Percentiles rank a stretch among this genome's conserved stretches.
phyloP scores from a whole-genome alignment of 1,140 invertebrate species.

The Platyscapa corneri region DNA sequence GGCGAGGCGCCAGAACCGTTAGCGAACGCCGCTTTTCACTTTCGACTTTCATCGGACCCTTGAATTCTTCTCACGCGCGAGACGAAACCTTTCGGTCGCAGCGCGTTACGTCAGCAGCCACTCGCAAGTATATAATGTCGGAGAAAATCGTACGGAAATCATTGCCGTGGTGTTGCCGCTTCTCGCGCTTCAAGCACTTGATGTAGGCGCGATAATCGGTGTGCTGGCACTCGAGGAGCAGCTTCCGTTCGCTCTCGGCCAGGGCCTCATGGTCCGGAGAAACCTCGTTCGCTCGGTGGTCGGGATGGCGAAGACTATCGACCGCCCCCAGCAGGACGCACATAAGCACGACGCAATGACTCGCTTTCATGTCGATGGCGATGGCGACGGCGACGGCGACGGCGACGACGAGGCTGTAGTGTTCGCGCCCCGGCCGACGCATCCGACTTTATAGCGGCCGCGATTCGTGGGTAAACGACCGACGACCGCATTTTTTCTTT shows the following conservation, averaged over 20 bases:
- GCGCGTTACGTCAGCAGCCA: not conserved
- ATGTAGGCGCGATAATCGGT: constrained; percentile 69
- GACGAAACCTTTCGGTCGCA: not conserved
- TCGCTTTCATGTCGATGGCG: not conserved
- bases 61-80: not conserved
- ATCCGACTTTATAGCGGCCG: constrained; percentile 22
- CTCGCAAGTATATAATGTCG: not conserved
- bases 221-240: constrained; percentile 60
- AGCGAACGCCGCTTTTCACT: not conserved
- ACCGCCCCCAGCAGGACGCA: not conserved
- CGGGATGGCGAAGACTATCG: not conserved
- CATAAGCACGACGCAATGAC: constrained; percentile 4
- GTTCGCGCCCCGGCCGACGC: not conserved
- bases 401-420: not conserved
- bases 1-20: not conserved
- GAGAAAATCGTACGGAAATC: not conserved
- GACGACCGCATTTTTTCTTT: not conserved
- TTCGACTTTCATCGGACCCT: not conserved
- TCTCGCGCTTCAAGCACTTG: constrained; percentile 67
- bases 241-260: constrained; percentile 20
- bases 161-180: constrained; percentile 57
- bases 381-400: no score
- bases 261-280: not conserved
- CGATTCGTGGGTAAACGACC: constrained; percentile 23
- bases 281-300: not conserved